These are phyloP conservation scores for Adrianichthys oophorus DNA, from an alignment of 2,797 vertebrate genomes.

Conservation along the genomic window DNA sequence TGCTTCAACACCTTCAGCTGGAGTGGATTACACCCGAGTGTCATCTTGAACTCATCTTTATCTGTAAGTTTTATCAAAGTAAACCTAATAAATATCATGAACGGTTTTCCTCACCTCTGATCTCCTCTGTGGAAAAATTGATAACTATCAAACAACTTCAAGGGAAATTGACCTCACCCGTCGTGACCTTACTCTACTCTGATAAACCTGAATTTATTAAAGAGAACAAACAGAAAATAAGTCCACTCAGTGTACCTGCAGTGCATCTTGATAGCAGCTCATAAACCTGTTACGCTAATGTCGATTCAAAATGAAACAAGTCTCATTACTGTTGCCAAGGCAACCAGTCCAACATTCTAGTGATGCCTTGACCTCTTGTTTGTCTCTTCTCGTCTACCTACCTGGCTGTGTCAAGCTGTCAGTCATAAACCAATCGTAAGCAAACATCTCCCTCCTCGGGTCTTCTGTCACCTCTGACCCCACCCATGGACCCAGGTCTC, in stretches of 20 bases:
- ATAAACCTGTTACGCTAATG: conserved; percentile 9
- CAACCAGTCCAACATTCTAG: conserved; percentile 20
- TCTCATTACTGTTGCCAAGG: background rate
- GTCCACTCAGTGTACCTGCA: background rate
- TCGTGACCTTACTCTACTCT: too few species aligned
- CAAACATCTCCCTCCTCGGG: conserved; percentile 65
- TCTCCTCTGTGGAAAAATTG: too few species aligned
- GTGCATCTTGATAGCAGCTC: background rate
- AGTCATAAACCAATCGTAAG: conserved; percentile 74
- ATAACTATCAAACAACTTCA: too few species aligned
- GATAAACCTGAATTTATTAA: background rate
- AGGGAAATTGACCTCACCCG: too few species aligned
- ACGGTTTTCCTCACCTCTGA: too few species aligned
- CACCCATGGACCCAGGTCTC: conserved; percentile 56
- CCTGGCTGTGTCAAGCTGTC: conserved; percentile 57
- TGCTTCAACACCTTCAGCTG: too few species aligned
- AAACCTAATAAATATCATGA: too few species aligned
- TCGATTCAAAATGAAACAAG: conserved; percentile 21
- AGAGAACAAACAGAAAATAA: background rate
- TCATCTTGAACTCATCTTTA: too few species aligned
- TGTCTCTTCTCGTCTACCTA: conserved; percentile 24
- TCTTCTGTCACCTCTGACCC: conserved; percentile 61
- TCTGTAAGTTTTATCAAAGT: too few species aligned
- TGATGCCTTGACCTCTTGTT: conserved; percentile 44
- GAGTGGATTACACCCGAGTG: too few species aligned